Conservation (phyloP, 2,888 invertebrate genomes). For the Odontothrips loti region DNA sequence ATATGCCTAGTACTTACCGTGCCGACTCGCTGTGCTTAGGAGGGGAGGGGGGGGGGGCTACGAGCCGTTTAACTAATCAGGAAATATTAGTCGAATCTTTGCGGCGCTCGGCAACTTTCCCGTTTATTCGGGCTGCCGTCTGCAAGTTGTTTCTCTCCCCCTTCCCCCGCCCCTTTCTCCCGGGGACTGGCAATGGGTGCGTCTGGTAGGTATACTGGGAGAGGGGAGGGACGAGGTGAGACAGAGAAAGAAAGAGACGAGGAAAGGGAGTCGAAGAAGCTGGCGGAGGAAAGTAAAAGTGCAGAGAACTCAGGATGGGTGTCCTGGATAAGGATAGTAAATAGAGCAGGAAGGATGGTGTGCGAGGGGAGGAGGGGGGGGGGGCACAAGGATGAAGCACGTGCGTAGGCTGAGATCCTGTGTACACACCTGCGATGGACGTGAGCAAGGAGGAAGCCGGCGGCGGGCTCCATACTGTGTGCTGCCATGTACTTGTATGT, state of each 20-base stretch:
- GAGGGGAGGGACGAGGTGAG: background rate
- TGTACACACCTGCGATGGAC: background rate
- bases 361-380: background rate
- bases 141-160: too few relatives aligned
- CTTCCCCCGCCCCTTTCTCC: too few relatives aligned
- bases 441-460: background rate
- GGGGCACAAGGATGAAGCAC: too few relatives aligned
- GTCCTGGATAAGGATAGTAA: too few relatives aligned
- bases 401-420: too few relatives aligned
- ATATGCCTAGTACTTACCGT: background rate
- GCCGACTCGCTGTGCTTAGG: background rate
- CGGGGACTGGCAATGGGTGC: too few relatives aligned
- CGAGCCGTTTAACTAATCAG: slow-evolving; percentile 20
- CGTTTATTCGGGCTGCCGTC: background rate
- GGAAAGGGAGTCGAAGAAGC: background rate
- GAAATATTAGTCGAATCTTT: slow-evolving; percentile 7
- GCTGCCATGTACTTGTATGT: too few relatives aligned
- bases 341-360: too few relatives aligned
- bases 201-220: background rate
- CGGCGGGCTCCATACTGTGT: too few relatives aligned
- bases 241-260: background rate
- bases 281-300: background rate
- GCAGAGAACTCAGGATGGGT: too few relatives aligned
- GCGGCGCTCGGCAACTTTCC: background rate
- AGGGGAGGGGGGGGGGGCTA: background rate